phyloP scores from a whole-genome alignment of 2,113 vertebrate species.

The Zootoca vivipara region DNA sequence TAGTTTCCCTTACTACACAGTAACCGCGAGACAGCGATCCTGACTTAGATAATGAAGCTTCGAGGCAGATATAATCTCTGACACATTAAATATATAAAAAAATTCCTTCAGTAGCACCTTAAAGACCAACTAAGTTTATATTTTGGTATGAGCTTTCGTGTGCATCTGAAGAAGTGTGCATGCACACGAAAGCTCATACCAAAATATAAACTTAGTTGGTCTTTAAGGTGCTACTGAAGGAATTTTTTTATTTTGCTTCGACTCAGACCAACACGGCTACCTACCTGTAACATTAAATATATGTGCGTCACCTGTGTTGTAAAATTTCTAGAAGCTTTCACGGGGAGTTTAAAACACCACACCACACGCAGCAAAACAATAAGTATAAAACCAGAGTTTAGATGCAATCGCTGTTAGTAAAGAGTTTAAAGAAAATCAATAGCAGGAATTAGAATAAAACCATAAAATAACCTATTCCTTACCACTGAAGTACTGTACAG shows the following conservation, averaged over 20 bases:
- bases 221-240: no score
- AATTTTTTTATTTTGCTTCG: no score
- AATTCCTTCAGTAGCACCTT: no score
- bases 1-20: not conserved
- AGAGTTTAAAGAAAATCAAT: not conserved
- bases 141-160: no score
- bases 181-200: no score
- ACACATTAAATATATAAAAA: not conserved
- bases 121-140: no score
- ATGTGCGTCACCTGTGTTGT: not conserved
- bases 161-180: no score
- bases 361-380: not conserved
- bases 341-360: not conserved
- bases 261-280: no score
- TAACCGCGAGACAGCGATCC: not conserved
- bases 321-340: no score
- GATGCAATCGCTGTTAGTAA: not conserved
- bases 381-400: not conserved
- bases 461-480: not conserved
- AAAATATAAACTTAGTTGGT: no score
- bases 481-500: not conserved
- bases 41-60: not conserved
- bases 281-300: no score
- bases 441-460: not conserved
- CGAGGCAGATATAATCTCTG: not conserved